Evolutionary conservation across 2,113 vertebrate species (phyloP).

Genomic region (Psammodynastes pulverulentus): DNA sequence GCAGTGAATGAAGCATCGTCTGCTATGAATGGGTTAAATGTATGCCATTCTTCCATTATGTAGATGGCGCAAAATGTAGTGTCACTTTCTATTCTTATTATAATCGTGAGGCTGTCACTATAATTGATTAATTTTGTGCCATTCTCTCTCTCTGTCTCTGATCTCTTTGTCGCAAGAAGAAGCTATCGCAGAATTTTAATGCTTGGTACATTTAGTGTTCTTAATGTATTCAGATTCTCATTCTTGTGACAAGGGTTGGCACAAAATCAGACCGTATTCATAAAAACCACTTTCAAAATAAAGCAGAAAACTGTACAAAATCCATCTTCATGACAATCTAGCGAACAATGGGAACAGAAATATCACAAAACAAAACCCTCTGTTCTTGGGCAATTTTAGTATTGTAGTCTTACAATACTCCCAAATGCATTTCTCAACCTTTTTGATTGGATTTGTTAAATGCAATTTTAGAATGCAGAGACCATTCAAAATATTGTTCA

Average conservation of each 20-base stretch:
- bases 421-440: conserved; percentile 46
- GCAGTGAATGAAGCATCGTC: background rate
- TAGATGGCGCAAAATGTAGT: conserved; percentile 55
- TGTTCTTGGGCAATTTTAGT: conserved; percentile 40
- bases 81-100: conserved; percentile 60
- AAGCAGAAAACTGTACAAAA: conserved; percentile 55
- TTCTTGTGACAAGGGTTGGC: conserved; percentile 63
- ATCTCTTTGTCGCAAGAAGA: conserved; percentile 62
- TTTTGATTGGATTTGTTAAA: conserved; percentile 38
- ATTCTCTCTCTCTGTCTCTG: conserved; percentile 55
- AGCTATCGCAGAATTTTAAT: conserved; percentile 63
- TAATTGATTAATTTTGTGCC: conserved; percentile 67
- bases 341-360: conserved; percentile 59
- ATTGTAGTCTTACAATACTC: conserved; percentile 48
- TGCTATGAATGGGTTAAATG: conserved; percentile 56
- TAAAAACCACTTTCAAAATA: conserved; percentile 61
- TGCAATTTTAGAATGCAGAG: conserved; percentile 20
- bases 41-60: conserved; percentile 47
- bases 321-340: conserved; percentile 61
- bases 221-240: conserved; percentile 57
- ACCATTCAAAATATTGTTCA: conserved; percentile 46
- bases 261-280: conserved; percentile 63
- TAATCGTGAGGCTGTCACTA: conserved; percentile 52
- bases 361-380: conserved; percentile 58
- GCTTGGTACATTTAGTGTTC: conserved; percentile 59